Evolutionary conservation across 2,888 invertebrate genomes (phyloP), one percentile per base, ranked within the genome.

Genomic region (Drosophila eohydei): DNA sequence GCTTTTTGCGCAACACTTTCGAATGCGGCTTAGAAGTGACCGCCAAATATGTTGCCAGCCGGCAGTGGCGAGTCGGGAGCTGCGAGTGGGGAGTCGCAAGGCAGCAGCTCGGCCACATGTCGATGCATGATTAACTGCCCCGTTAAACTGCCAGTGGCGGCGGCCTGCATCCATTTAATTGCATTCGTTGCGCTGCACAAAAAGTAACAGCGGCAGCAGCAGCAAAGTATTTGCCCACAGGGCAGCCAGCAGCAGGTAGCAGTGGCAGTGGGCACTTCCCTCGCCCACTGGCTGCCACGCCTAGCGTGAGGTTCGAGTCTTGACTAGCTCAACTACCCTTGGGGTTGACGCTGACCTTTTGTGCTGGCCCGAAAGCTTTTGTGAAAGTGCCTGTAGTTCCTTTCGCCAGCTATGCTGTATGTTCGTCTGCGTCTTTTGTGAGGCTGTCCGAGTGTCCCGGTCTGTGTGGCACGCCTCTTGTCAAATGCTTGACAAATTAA

Each of bases 91-190:
- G 46, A 65, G 64, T 50, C 55, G 55, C 8, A 26, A 44, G 44
- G 44, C 63, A 38, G 28, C 44, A 44, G 38, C 38, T 34, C 38
- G 55, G 65, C 77, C 72, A 73, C 79, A 79, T 73, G 82, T 71
- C 74, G 88, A 89, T 90, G 83, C 88, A 90, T 91, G 91, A 91
- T 91, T 91, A 91, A 91, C 90, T 88, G 91, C 90, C 65, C 71
- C 81, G 70, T 64, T 83, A 74, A 79, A 59, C 69, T 84, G 88
- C 78, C 74, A 43, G 40, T 65, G 73, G 83, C 81, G 71, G 78
- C 77, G 65, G 71, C 81, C 84, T 78, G 78, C 84, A 84, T 81
- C 81, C 89, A 88, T 88, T 91, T 91, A 90, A 91, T 90, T 89
- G 86, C 89, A 87, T 78, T 88, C 86, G 76, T 57, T 71, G 71